Conservation (phyloP, 2,888 invertebrate species). For the Camptogramma bilineatum region DNA sequence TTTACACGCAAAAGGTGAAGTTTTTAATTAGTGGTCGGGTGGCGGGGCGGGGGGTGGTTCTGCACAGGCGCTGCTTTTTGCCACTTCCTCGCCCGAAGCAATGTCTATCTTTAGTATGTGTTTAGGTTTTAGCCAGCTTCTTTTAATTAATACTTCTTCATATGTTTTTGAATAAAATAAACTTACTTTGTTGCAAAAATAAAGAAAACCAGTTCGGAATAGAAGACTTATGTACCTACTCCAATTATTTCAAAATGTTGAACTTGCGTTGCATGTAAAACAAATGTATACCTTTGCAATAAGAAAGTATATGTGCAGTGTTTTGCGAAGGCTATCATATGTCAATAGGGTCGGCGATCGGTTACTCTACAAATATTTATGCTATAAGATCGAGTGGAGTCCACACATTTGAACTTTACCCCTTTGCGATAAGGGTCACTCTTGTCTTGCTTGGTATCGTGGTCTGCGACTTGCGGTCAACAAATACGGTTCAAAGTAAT, state of each 20-base stretch:
- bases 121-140: constrained; percentile 23
- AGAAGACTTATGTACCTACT: not conserved
- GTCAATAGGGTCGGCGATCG: constrained; percentile 70
- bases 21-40: constrained; percentile 70
- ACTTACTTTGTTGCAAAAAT: not conserved
- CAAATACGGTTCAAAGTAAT: constrained; percentile 64
- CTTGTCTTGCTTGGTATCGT: constrained; percentile 27
- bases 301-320: constrained; percentile 55
- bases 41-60: constrained; percentile 38
- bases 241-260: constrained; percentile 1
- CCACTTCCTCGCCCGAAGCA: constrained; percentile 47
- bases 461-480: constrained; percentile 64
- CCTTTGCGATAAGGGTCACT: constrained; percentile 34
- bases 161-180: not conserved
- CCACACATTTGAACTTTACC: constrained; percentile 29
- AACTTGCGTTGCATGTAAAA: constrained; percentile 24
- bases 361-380: constrained; percentile 76
- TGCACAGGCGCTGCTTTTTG: constrained; percentile 53
- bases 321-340: constrained; percentile 70
- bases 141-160: constrained; percentile 20
- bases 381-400: constrained; percentile 57
- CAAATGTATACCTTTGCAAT: constrained; percentile 25
- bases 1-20: constrained; percentile 57
- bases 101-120: constrained; percentile 28
- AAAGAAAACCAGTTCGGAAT: not conserved